Base-by-base conservation (phyloP, 2,888 invertebrate genomes). In the Pterostichus niger region DNA sequence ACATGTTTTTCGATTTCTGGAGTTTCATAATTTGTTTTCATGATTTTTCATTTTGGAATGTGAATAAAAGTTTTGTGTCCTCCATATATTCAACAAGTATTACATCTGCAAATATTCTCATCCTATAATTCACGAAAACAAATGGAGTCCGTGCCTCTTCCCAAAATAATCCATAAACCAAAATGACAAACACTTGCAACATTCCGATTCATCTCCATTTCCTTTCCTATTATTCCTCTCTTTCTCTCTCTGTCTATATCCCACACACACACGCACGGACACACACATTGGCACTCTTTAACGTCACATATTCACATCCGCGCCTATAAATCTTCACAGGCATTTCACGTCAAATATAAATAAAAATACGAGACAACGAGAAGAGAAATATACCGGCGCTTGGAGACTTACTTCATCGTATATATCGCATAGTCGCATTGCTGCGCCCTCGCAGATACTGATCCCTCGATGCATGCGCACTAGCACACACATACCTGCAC, bases 291-390 rank as follows among this genome's bases (percentile, higher is more conserved):
- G 1, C n/a, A 49, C n/a, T 64, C 31, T 64, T 64, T 64, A 64
- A 7, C 35, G 64, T 35, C 64, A 64, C 64, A 40, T 33, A 64
- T 10, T 49, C 64, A 64, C 64, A 64, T 64, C 64, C 35, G 64
- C 64, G 64, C 33, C 44, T 56, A 52, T 81, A 81, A 68, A 52
- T 81, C 81, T 81, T 81, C 54, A 6, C 71, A 24, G 35, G 17
- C 17, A 24, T n/a, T 13, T 49, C n/a, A 17, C 54, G 81, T 81
- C 81, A 81, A 81, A 81, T 81, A 81, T 73, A 81, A 81, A 81
- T 81, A 81, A 80, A 80, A 80, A 80, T 80, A 81, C 81, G 73
- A 81, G 54, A 56, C 81, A 73, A 17, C 40, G 15, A 31, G 6
- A 64, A 46, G 31, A 73, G 40, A 81, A 56, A 81, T 73, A 71